Evolutionary conservation across 1,140 invertebrate genomes (phyloP).

Genomic region (Diploscapter pachys): DNA sequence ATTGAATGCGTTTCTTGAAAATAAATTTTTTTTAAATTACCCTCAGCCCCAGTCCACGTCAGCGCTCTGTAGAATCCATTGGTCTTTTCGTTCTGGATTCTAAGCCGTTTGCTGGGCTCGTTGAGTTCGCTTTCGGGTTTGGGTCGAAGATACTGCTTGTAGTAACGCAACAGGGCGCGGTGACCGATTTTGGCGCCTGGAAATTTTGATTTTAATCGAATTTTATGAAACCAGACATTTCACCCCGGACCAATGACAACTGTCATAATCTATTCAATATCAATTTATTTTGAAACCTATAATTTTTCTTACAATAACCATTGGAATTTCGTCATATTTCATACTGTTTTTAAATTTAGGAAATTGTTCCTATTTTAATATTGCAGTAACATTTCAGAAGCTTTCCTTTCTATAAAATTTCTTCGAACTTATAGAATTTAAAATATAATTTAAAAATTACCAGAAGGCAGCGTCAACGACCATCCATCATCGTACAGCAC

Average conservation of each 20-base stretch:
- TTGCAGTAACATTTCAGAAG: neutral
- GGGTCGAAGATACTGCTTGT: constrained; percentile 62
- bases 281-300: no score
- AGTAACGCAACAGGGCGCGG: constrained; percentile 76
- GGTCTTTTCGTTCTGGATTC: constrained; percentile 60
- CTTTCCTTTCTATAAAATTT: neutral
- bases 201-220: neutral
- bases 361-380: neutral
- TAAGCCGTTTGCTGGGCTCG: neutral
- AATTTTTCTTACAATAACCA: no score
- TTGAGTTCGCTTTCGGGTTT: constrained; percentile 32
- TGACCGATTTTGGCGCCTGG: constrained; percentile 80
- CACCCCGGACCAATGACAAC: no score
- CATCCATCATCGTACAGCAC: constrained; percentile 73
- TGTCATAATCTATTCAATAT: no score
- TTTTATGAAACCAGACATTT: no score
- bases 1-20: no score
- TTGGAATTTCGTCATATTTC: no score
- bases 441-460: neutral
- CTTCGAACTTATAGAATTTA: neutral
- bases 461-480: constrained; percentile 79
- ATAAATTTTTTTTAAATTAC: constrained; percentile 10
- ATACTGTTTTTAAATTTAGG: neutral
- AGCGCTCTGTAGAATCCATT: constrained; percentile 77
- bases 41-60: constrained; percentile 72